phyloP scores from a whole-genome alignment of 2,888 invertebrate species.

The Polyommatus icarus region DNA sequence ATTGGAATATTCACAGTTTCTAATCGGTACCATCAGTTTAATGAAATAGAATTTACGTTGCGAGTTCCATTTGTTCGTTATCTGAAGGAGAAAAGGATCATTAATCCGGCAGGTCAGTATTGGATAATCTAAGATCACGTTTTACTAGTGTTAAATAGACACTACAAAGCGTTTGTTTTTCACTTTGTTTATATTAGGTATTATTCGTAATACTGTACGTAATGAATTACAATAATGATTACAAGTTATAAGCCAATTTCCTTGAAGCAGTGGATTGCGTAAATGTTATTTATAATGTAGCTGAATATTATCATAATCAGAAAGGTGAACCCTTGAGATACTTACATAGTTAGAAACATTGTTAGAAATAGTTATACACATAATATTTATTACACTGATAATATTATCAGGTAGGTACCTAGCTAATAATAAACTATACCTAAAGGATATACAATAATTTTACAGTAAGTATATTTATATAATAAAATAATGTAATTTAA shows the following conservation, averaged over 20 bases:
- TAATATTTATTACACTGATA: too few relatives aligned
- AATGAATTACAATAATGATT: not conserved
- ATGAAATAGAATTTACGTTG: constrained; percentile 14
- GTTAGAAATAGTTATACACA: too few relatives aligned
- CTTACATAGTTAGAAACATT: too few relatives aligned
- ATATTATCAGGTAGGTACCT: too few relatives aligned
- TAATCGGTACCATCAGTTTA: constrained; percentile 3
- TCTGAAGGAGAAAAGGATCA: not conserved
- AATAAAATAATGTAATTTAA: too few relatives aligned
- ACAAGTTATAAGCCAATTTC: not conserved
- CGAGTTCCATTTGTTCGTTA: not conserved
- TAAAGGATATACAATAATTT: too few relatives aligned
- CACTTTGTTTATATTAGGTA: constrained; percentile 24
- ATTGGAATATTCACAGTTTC: not conserved
- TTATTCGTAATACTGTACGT: not conserved
- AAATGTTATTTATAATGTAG: constrained; percentile 1
- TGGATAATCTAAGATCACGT: constrained; percentile 24
- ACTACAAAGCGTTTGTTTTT: constrained; percentile 17
- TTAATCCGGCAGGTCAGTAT: constrained; percentile 21
- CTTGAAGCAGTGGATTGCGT: not conserved
- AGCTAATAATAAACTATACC: too few relatives aligned
- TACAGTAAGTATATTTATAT: too few relatives aligned
- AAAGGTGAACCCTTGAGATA: not conserved
- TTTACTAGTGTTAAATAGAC: constrained; percentile 16
- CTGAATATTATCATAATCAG: not conserved